A percentile compares a stretch with the other conserved stretches of the same genome.
phyloP scores from a whole-genome alignment of 2,888 invertebrate genomes.

The Calameuta filiformis region DNA sequence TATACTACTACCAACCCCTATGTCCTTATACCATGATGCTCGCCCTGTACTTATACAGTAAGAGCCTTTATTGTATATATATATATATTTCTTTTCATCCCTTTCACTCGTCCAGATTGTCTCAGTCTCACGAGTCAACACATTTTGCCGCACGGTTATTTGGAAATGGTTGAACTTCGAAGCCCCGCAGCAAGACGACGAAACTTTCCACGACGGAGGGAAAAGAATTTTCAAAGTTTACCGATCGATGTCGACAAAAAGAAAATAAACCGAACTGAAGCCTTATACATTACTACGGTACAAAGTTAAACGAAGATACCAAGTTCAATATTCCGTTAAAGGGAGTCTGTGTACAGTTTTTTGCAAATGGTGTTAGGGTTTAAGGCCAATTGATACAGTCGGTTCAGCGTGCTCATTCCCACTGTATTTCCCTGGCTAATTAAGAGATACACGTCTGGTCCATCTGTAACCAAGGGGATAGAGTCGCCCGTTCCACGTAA shows the following conservation, averaged over 20 bases:
- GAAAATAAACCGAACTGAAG: background rate
- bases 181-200: background rate
- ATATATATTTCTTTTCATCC: background rate
- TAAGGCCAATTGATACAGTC: constrained; percentile 42
- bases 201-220: background rate
- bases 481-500: constrained; percentile 29
- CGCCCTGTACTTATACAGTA: background rate
- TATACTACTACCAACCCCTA: background rate
- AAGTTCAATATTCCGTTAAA: background rate
- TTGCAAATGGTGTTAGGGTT: background rate
- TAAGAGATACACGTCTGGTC: constrained; percentile 52
- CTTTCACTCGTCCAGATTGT: background rate
- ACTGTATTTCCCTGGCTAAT: constrained; percentile 49
- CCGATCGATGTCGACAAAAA: background rate
- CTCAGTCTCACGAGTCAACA: background rate
- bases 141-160: background rate
- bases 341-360: background rate
- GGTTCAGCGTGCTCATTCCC: background rate
- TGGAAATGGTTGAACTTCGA: background rate
- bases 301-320: background rate
- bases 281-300: background rate
- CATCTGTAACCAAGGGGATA: constrained; percentile 33
- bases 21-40: background rate
- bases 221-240: background rate
- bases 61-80: background rate